phyloP scores from a whole-genome alignment of 1,140 invertebrate species.

The Habropoda laboriosa region DNA sequence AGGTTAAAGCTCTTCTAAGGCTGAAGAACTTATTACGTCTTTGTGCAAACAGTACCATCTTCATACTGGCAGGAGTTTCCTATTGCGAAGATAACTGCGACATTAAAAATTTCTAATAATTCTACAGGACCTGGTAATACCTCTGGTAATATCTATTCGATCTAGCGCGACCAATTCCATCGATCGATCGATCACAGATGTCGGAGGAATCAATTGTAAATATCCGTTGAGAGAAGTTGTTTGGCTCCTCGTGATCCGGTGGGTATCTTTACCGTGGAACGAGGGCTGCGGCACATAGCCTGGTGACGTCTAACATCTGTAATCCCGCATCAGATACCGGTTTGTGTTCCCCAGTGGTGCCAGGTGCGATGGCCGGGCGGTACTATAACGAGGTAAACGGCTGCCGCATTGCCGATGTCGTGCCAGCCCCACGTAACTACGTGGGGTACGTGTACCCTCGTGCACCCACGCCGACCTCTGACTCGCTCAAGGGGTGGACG shows the following conservation, averaged over 20 bases:
- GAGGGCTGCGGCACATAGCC: background rate
- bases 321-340: constrained; percentile 6
- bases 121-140: background rate
- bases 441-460: constrained; percentile 55
- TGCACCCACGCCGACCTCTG: constrained; percentile 59
- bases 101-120: constrained; percentile 3
- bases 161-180: background rate
- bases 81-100: background rate
- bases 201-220: background rate
- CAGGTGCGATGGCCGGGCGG: constrained; percentile 58
- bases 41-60: constrained; percentile 24
- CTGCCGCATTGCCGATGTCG: constrained; percentile 78
- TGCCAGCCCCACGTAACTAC: constrained; percentile 71
- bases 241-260: background rate
- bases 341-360: constrained; percentile 47
- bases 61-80: constrained; percentile 10
- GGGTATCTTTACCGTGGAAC: background rate
- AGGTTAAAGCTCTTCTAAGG: constrained; percentile 30
- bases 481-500: constrained; percentile 66
- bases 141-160: background rate
- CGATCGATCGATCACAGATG: background rate
- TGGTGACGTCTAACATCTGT: background rate
- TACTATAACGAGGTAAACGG: constrained; percentile 61
- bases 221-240: background rate
- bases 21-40: constrained; percentile 39